Percentiles rank a stretch among this genome's conserved stretches.
Conservation (phyloP, 2,797 vertebrate genomes). For the Girardinus metallicus region DNA sequence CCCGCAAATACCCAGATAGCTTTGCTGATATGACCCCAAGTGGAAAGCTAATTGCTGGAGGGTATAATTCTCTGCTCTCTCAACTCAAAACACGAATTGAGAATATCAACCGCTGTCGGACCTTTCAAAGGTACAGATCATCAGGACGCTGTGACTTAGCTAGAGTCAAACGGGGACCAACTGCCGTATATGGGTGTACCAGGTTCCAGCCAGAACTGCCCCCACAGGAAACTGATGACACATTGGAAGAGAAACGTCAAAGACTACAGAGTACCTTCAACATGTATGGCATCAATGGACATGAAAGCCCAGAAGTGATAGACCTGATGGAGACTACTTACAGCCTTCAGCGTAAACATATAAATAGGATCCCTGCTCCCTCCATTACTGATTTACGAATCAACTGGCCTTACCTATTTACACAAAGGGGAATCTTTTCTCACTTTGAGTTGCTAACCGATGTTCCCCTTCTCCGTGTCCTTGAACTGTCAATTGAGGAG, state of each 20-base stretch:
- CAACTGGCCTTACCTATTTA: conserved; percentile 5
- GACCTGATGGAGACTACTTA: neutral
- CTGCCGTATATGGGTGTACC: neutral
- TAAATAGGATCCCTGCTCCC: neutral
- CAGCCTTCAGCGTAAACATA: neutral
- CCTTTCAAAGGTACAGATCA: conserved; percentile 1
- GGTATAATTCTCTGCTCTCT: neutral
- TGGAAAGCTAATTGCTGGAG: too few relatives aligned
- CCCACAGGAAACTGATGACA: conserved; percentile 3
- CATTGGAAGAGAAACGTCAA: conserved; percentile 4
- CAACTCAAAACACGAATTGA: conserved; percentile 4
- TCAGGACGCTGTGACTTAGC: neutral
- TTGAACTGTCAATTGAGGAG: conserved; percentile 1
- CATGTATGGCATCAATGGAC: conserved; percentile 2
- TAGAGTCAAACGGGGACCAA: too few relatives aligned
- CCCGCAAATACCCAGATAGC: neutral
- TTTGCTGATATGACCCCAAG: conserved; percentile 3
- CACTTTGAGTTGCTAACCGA: conserved; percentile 4
- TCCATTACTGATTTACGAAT: neutral
- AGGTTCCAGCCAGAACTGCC: neutral
- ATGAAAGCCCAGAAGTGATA: conserved; percentile 1
- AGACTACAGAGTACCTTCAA: neutral
- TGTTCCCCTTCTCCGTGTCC: neutral
- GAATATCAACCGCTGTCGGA: neutral
- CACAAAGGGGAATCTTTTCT: neutral